Base-by-base conservation (phyloP, 2,797 vertebrate genomes). In the Aphelocoma californica region DNA sequence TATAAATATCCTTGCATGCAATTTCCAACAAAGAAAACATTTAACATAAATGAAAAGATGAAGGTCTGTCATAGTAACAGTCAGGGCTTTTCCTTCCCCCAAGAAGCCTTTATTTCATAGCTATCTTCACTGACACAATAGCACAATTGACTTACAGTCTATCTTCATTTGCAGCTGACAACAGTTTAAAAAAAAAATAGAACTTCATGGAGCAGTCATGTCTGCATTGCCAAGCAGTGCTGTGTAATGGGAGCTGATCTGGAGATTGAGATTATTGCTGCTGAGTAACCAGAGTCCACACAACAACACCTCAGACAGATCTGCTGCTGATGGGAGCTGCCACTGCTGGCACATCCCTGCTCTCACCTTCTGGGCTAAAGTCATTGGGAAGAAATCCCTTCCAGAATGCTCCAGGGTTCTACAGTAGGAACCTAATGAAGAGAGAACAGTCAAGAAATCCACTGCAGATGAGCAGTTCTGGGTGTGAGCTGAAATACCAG, bases 391-490 rank as follows among this genome's bases (percentile, higher is more conserved):
- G 28, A 77, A 66, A 54, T 32, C 36, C 50, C 75, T 69, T 28
- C 28, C 29, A 18, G 38, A 72, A 38, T 0, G 1, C 23, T 16
- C 40, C 36, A 51, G 25, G 42, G 34, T 38, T 69, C 78, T 42
- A 10, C 36, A 45, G 14, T 0, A 0, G 5, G 6, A 78, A 36
- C 7, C 18, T 61, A 61, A 40, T 1, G 1, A 48, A 77, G 18
- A 10, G 15, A 16, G 40, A 78, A n/a, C 1, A 60, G 24, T 5
- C 32, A 18, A 38, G 42, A 50, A 81, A 74, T 21, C 11, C 12
- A 13, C 32, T 13, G 45, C 42, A 47, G 45, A 64, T 18, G 12
- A 60, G 18, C 25, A 81, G 36, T 10, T 6, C 16, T 11, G 12
- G 3, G 3, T 5, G 3, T 20, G 7, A 78, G 23, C 31, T 21